Evolutionary conservation across 2,888 invertebrate species (phyloP).

Genomic region (Caenorhabditis wallacei): DNA sequence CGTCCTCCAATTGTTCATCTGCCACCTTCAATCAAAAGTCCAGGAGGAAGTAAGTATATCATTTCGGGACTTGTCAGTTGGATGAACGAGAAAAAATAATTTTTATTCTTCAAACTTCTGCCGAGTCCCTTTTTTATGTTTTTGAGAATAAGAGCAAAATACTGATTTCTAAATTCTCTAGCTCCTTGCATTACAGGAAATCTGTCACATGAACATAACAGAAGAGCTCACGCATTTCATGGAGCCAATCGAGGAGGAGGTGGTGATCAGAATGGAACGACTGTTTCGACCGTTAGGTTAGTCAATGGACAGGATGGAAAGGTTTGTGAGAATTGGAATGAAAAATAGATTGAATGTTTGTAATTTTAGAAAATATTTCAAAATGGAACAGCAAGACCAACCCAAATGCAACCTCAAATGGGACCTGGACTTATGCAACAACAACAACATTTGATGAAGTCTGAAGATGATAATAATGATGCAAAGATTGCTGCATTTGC

Average conservation of each 20-base stretch:
- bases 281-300: slow-evolving; percentile 26
- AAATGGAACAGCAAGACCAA: slow-evolving; percentile 16
- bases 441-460: not conserved
- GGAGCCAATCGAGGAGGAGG: slow-evolving; percentile 50
- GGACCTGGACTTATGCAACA: slow-evolving; percentile 7
- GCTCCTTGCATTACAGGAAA: slow-evolving; percentile 53
- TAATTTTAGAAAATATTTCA: not conserved
- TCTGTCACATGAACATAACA: slow-evolving; percentile 66
- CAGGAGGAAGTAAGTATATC: slow-evolving; percentile 53
- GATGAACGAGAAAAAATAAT: not conserved
- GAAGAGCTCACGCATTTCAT: slow-evolving; percentile 66
- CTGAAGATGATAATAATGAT: slow-evolving; percentile 54
- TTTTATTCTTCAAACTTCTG: not conserved
- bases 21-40: slow-evolving; percentile 40
- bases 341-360: not conserved
- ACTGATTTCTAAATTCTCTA: slow-evolving; percentile 13
- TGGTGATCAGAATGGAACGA: slow-evolving; percentile 21
- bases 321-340: slow-evolving; percentile 11
- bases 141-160: not conserved
- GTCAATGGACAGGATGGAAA: slow-evolving; percentile 57
- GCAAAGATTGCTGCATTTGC: slow-evolving; percentile 64
- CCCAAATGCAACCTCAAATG: not conserved
- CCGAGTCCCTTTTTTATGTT: slow-evolving; percentile 1
- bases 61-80: slow-evolving; percentile 13
- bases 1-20: slow-evolving; percentile 28